phyloP scores from a whole-genome alignment of 2,888 invertebrate genomes.

The Melieria crassipennis region DNA sequence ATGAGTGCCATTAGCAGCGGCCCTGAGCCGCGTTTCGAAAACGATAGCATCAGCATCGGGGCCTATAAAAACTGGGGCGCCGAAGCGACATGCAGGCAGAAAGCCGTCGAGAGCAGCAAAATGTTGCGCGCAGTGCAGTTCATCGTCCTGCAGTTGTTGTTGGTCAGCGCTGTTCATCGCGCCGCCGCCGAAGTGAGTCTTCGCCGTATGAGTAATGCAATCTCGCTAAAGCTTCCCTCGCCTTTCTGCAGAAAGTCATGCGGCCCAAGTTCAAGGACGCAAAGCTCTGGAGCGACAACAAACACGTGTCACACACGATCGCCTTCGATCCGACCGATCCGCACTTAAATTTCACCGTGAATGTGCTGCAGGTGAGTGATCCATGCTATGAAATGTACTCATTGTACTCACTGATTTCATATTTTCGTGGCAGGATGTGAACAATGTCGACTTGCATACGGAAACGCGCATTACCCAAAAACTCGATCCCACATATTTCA shows the following conservation, averaged over 20 bases:
- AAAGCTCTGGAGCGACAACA: slow-evolving; percentile 60
- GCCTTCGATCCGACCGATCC: slow-evolving; percentile 56
- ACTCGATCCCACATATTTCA: slow-evolving; percentile 50
- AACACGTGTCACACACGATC: slow-evolving; percentile 51
- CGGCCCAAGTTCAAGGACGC: slow-evolving; percentile 58
- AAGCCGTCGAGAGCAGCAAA: background rate
- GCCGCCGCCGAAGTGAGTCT: slow-evolving; percentile 47
- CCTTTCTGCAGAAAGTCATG: slow-evolving; percentile 55
- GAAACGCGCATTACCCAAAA: slow-evolving; percentile 53
- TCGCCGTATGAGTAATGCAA: background rate
- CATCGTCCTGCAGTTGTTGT: slow-evolving; percentile 43
- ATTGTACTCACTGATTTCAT: background rate
- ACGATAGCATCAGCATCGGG: too few species aligned
- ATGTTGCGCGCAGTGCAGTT: slow-evolving; percentile 9
- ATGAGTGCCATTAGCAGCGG: background rate
- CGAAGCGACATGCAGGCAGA: too few species aligned
- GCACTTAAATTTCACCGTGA: slow-evolving; percentile 57
- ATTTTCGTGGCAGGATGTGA: slow-evolving; percentile 41
- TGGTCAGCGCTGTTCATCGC: slow-evolving; percentile 15
- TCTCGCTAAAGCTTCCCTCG: background rate
- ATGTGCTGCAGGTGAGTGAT: slow-evolving; percentile 48
- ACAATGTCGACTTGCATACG: slow-evolving; percentile 53
- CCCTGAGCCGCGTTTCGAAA: too few species aligned
- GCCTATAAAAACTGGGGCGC: too few species aligned
- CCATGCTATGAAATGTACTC: background rate